Conservation (phyloP, 1,140 invertebrate species). For the Solen grandis region DNA sequence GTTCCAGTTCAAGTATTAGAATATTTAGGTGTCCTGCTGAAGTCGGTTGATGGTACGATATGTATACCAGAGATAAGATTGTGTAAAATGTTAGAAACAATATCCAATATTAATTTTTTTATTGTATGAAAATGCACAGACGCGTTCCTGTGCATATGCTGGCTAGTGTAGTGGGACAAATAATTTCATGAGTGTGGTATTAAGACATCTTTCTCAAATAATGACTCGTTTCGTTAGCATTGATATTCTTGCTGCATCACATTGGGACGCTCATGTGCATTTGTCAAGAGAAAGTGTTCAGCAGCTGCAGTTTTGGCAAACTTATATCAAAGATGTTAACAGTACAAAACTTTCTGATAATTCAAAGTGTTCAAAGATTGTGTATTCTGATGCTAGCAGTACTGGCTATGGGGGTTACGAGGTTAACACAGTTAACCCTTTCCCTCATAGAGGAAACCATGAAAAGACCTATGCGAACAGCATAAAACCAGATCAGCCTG, state of each 20-base stretch:
- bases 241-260: not conserved
- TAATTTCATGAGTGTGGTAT: slow-evolving; percentile 46
- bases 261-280: not conserved
- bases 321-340: slow-evolving; percentile 52
- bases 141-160: slow-evolving; percentile 18
- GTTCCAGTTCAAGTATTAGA: slow-evolving; percentile 28
- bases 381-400: too few species aligned
- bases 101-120: slow-evolving; percentile 15
- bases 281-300: slow-evolving; percentile 13
- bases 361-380: too few species aligned
- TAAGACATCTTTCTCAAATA: slow-evolving; percentile 45
- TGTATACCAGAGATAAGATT: slow-evolving; percentile 46
- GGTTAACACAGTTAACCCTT: too few species aligned
- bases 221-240: slow-evolving; percentile 46
- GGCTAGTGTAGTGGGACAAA: slow-evolving; percentile 47
- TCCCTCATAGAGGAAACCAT: too few species aligned
- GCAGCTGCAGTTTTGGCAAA: too few species aligned
- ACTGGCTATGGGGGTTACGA: too few species aligned
- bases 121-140: not conserved
- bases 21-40: slow-evolving; percentile 39
- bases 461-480: too few species aligned
- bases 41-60: slow-evolving; percentile 26
- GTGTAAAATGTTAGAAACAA: slow-evolving; percentile 14
- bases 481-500: too few species aligned
- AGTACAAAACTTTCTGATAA: too few species aligned